Evolutionary conservation across 2,797 vertebrate genomes (phyloP).

Genomic region (Tauraco hartlaubi): DNA sequence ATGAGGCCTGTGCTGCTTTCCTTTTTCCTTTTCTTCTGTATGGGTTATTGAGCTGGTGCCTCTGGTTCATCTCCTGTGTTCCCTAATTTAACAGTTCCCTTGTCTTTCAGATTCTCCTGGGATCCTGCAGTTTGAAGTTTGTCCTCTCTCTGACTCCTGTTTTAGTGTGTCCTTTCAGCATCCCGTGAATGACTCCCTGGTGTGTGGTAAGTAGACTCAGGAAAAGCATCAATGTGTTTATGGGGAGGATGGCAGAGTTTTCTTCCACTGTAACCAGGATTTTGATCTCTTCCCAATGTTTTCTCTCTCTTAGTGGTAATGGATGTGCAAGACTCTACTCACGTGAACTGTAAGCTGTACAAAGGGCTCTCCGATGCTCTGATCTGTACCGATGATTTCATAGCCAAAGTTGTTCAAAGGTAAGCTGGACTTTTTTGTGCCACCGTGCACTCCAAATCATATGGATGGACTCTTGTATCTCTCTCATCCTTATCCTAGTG

Average conservation of each 20-base stretch:
- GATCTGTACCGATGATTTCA: constrained; percentile 99
- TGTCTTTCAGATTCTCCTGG: constrained; percentile 88
- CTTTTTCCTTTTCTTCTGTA: accelerated
- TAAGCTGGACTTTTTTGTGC: constrained; percentile 61
- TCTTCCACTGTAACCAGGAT: neutral
- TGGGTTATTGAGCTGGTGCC: neutral
- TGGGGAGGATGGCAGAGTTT: neutral
- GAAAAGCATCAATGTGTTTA: neutral
- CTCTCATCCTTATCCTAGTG: accelerated
- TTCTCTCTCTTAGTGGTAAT: constrained; percentile 90
- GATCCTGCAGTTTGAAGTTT: constrained; percentile 97
- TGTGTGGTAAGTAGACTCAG: constrained; percentile 89
- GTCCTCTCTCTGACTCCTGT: constrained; percentile 95
- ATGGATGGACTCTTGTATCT: neutral
- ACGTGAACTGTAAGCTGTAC: constrained; percentile 95
- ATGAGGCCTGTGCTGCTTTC: neutral
- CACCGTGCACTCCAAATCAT: accelerated
- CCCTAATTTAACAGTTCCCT: neutral
- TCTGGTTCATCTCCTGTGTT: neutral
- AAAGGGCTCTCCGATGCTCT: constrained; percentile 97
- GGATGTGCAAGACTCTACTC: constrained; percentile 96
- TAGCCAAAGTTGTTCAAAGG: constrained; percentile 99
- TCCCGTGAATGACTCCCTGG: constrained; percentile 97
- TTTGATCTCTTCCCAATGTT: neutral
- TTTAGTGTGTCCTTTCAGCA: constrained; percentile 99